phyloP scores from a whole-genome alignment of 1,140 invertebrate species.

The Papilio dardanus region DNA sequence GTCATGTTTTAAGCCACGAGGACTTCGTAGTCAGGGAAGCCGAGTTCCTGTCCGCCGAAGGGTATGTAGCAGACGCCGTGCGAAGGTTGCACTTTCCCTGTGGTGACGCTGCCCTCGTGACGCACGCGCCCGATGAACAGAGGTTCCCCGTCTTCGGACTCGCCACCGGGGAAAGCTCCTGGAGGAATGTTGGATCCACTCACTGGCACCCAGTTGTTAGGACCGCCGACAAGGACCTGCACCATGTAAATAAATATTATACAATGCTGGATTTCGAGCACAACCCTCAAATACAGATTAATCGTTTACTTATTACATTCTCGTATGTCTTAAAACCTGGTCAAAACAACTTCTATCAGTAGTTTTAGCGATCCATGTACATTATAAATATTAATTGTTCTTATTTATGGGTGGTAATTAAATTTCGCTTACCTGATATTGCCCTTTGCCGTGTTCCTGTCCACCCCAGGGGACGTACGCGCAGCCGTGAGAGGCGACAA shows the following conservation, averaged over 20 bases:
- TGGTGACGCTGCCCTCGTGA: conserved; percentile 86
- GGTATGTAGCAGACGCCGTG: conserved; percentile 89
- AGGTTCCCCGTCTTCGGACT: conserved; percentile 89
- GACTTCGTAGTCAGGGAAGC: conserved; percentile 90
- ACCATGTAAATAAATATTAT: conserved; percentile 35
- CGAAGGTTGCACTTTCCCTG: conserved; percentile 87
- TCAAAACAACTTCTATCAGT: too few species aligned
- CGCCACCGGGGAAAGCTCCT: conserved; percentile 88
- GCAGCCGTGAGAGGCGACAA: conserved; percentile 87
- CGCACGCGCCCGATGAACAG: conserved; percentile 87
- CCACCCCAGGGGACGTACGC: conserved; percentile 92
- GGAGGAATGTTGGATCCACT: conserved; percentile 86
- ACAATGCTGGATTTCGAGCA: too few species aligned
- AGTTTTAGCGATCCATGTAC: too few species aligned
- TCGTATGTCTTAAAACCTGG: too few species aligned
- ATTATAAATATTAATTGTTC: too few species aligned
- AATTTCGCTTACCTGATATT: conserved; percentile 86
- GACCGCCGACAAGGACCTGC: conserved; percentile 84
- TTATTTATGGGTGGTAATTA: background rate
- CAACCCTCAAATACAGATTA: too few species aligned
- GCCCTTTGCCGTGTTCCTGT: conserved; percentile 86
- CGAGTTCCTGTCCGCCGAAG: conserved; percentile 87
- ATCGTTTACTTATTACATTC: too few species aligned
- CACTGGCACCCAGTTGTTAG: conserved; percentile 84
- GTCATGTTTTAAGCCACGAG: conserved; percentile 78